Evolutionary conservation across 1,140 invertebrate genomes (phyloP), one percentile per base, ranked within the genome.

Genomic region (Epicauta chinensis): DNA sequence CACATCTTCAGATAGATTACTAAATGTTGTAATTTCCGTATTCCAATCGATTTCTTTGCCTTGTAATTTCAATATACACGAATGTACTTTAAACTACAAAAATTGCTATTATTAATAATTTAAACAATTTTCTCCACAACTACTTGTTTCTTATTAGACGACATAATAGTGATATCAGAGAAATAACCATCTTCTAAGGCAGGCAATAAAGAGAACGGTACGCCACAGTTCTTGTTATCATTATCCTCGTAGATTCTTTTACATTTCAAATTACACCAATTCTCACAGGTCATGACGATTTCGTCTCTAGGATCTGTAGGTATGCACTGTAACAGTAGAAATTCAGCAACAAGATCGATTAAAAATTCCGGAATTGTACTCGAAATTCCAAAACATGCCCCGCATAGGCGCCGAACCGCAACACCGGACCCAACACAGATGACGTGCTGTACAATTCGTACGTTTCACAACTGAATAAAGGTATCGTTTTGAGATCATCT

Each of bases 361-460:
- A 11, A 16, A 31, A n/a, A 42, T 31, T 15, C 16, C 0, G 16
- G 23, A 7, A 23, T 23, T 23, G 14, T 66, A 83, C 81, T 63
- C 71, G 75, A 62, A 83, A 84, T 67, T 83, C 81, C 56, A 84
- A 81, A 51, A 81, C 75, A 70, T 81, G 78, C 2, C 81, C 81
- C 48, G 76, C 77, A 67, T 80, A 80, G 12, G 79, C 78, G 9
- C 80, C 81, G 67, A 82, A 82, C 23, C 77, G 67, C 31, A 79
- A 66, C 39, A 72, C 66, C 2, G 72, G 67, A 51, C 69, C 66
- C 10, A 58, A 34, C 17, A 61, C 60, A 11, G 64, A 61, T 7
- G 32, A 34, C 16, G 60, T 70, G 12, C 53, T 58, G 39, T 71
- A 68, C 9, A 80, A 68, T 67, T 83, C 81, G 67, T 80, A 84